A percentile compares a stretch with the other conserved stretches of the same genome.
These are phyloP conservation scores for Nemotelus nigrinus DNA, from an alignment of 2,888 invertebrate species.

Conservation along the genomic window DNA sequence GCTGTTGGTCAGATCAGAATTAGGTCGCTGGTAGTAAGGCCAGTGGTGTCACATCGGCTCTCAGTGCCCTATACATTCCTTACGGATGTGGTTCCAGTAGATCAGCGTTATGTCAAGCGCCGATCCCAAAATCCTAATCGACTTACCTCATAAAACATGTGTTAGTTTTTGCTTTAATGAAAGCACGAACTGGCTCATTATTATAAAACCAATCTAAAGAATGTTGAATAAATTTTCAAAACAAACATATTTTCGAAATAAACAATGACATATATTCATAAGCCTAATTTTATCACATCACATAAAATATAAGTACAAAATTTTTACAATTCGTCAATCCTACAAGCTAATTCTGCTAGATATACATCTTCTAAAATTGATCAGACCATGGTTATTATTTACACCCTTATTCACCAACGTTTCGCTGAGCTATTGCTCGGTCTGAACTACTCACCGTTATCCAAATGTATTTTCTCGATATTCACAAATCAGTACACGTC, in stretches of 20 bases:
- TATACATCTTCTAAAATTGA: conserved; percentile 18
- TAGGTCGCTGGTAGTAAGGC: too few relatives aligned
- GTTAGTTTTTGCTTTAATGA: too few relatives aligned
- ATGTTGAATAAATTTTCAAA: not conserved
- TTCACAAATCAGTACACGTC: conserved; percentile 9
- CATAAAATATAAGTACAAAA: conserved; percentile 51
- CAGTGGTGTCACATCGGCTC: too few relatives aligned
- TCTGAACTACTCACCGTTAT: conserved; percentile 12
- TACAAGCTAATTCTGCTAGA: conserved; percentile 25
- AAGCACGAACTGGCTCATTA: too few relatives aligned
- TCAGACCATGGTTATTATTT: not conserved
- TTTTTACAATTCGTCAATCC: conserved; percentile 39
- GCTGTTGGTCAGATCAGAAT: too few relatives aligned
- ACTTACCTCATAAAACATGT: too few relatives aligned
- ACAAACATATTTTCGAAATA: conserved; percentile 32
- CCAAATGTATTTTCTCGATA: not conserved
- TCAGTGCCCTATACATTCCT: too few relatives aligned
- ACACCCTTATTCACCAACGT: conserved; percentile 18
- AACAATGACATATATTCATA: conserved; percentile 34
- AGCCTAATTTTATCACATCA: conserved; percentile 47
- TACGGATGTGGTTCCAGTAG: too few relatives aligned
- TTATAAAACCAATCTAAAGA: not conserved
- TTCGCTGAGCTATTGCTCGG: conserved; percentile 24
- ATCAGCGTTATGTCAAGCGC: too few relatives aligned
- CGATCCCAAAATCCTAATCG: too few relatives aligned